Evolutionary conservation across 2,888 invertebrate species (phyloP).

Genomic region (Autographa pulchrina): DNA sequence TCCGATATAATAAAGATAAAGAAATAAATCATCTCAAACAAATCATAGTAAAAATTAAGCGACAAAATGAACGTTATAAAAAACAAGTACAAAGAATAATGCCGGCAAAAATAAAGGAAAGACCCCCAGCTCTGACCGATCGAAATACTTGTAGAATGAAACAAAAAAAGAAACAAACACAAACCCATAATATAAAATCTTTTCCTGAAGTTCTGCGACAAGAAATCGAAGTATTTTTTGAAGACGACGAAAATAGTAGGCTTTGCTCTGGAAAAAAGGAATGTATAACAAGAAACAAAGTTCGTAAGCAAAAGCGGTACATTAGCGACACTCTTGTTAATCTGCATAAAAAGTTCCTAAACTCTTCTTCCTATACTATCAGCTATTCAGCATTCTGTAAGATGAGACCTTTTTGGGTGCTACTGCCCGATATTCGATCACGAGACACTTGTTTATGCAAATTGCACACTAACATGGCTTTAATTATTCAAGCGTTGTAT

Average conservation of each 20-base stretch:
- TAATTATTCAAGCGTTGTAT: too few relatives aligned
- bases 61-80: conserved; percentile 9
- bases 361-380: neutral
- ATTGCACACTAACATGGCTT: too few relatives aligned
- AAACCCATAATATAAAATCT: neutral
- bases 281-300: conserved; percentile 16
- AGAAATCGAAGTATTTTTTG: conserved; percentile 5
- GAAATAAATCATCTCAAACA: conserved; percentile 14
- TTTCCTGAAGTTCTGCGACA: neutral
- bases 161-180: too few relatives aligned
- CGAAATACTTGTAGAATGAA: too few relatives aligned
- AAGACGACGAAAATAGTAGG: conserved; percentile 19
- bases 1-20: conserved; percentile 20
- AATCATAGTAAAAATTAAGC: conserved; percentile 9
- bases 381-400: conserved; percentile 3
- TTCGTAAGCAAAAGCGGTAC: conserved; percentile 15
- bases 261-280: conserved; percentile 20
- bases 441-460: too few relatives aligned
- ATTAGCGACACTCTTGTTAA: conserved; percentile 14
- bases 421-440: neutral
- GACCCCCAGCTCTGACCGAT: neutral
- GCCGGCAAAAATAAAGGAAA: conserved; percentile 4
- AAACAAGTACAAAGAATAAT: conserved; percentile 13
- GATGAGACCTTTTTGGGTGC: neutral
- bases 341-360: conserved; percentile 5